Evolutionary conservation across 2,797 vertebrate species (phyloP).

Genomic region (Megalops cyprinoides): DNA sequence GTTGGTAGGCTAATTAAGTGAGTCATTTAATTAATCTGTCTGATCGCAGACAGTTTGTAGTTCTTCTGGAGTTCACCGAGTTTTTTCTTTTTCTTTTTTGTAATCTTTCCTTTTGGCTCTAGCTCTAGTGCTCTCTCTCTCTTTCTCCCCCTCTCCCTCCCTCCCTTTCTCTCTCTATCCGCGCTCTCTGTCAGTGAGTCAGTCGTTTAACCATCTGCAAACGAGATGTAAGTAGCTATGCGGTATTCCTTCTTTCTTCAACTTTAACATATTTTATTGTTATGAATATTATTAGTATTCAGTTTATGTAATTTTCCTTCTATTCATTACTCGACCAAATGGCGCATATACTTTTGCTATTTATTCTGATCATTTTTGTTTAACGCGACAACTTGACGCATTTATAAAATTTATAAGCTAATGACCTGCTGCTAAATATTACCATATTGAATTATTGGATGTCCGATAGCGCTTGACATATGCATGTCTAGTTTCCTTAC

Average conservation of each 20-base stretch:
- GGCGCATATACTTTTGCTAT: slow-evolving; percentile 9
- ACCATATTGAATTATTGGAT: too few relatives aligned
- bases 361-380: background rate
- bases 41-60: slow-evolving; percentile 33
- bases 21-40: slow-evolving; percentile 41
- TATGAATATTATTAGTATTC: too few relatives aligned
- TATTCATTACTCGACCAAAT: background rate
- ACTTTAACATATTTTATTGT: slow-evolving; percentile 21
- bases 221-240: slow-evolving; percentile 78
- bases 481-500: too few relatives aligned
- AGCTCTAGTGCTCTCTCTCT: slow-evolving; percentile 56
- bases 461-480: too few relatives aligned
- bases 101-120: slow-evolving; percentile 44
- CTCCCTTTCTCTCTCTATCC: slow-evolving; percentile 39
- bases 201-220: slow-evolving; percentile 68
- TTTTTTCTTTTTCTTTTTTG: slow-evolving; percentile 9
- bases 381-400: background rate
- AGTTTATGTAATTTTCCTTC: background rate
- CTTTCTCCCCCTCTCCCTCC: slow-evolving; percentile 1
- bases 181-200: slow-evolving; percentile 58
- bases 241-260: slow-evolving; percentile 53
- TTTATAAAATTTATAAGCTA: too few relatives aligned
- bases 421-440: too few relatives aligned
- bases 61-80: slow-evolving; percentile 47
- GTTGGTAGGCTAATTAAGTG: background rate